phyloP scores from a whole-genome alignment of 2,113 vertebrate genomes.

The Zosterops japonicus region DNA sequence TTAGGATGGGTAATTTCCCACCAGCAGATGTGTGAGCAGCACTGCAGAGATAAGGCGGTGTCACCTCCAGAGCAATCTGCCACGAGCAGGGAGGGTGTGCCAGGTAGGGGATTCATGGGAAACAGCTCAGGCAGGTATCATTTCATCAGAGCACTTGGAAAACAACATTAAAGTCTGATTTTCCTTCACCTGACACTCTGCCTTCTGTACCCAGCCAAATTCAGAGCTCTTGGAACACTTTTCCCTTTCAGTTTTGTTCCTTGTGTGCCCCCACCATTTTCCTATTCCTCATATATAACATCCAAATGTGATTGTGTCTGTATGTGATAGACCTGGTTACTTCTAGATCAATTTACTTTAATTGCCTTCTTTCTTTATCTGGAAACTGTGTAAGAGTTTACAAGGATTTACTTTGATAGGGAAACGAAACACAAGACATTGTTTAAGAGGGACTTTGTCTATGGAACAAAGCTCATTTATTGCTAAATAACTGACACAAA shows the following conservation, averaged over 20 bases:
- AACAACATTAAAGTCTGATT: neutral
- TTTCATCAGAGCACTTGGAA: neutral
- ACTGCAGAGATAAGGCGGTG: neutral
- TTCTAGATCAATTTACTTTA: neutral
- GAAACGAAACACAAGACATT: neutral
- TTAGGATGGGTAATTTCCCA: neutral
- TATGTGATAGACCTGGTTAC: neutral
- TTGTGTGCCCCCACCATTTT: neutral
- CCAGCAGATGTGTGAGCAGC: neutral
- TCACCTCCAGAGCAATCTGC: neutral
- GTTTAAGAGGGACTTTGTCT: neutral
- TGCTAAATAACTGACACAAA: neutral
- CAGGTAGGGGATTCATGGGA: neutral
- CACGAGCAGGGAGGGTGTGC: neutral
- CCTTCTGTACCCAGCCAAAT: neutral
- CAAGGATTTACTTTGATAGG: neutral
- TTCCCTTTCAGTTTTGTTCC: neutral
- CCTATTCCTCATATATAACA: neutral
- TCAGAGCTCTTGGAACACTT: neutral
- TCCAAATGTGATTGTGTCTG: neutral
- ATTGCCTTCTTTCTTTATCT: neutral
- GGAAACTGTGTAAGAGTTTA: neutral
- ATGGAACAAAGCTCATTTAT: neutral
- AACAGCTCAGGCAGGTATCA: neutral
- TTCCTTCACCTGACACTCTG: neutral